Conservation (phyloP, 1,140 invertebrate genomes). For the Ridgeia piscesae region DNA sequence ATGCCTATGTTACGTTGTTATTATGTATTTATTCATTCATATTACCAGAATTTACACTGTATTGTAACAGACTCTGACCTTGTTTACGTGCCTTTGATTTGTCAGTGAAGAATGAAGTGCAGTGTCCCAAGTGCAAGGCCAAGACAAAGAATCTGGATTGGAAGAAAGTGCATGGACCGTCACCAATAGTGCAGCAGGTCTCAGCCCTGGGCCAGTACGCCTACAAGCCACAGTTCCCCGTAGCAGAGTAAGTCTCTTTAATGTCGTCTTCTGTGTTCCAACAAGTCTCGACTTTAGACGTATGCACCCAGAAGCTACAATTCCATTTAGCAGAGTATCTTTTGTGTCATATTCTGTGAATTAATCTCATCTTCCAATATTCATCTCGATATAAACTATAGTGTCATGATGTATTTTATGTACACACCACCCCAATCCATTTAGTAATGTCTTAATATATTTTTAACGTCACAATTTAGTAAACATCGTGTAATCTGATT, state of each 20-base stretch:
- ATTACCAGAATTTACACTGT: not conserved
- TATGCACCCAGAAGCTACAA: too few relatives aligned
- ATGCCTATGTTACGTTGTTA: too few relatives aligned
- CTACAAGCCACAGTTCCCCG: constrained; percentile 8
- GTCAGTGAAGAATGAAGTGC: constrained; percentile 13
- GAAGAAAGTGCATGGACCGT: not conserved
- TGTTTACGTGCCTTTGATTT: not conserved
- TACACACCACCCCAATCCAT: not conserved
- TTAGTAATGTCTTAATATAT: not conserved
- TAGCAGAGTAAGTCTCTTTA: constrained; percentile 2
- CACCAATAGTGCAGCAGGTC: not conserved
- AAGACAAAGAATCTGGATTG: constrained; percentile 2
- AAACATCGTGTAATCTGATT: not conserved
- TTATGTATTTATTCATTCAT: too few relatives aligned
- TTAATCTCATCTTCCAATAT: too few relatives aligned
- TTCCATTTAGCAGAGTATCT: too few relatives aligned
- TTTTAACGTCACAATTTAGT: not conserved
- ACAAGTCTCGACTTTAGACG: not conserved
- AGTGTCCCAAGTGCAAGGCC: not conserved
- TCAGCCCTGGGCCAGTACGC: not conserved
- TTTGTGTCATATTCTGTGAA: too few relatives aligned
- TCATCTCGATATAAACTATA: too few relatives aligned
- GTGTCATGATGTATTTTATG: not conserved
- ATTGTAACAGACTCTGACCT: not conserved
- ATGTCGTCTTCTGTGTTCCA: not conserved